Percentiles rank a stretch among this genome's conserved stretches.
phyloP scores from a whole-genome alignment of 2,888 invertebrate genomes.

The Idaea aversata region DNA sequence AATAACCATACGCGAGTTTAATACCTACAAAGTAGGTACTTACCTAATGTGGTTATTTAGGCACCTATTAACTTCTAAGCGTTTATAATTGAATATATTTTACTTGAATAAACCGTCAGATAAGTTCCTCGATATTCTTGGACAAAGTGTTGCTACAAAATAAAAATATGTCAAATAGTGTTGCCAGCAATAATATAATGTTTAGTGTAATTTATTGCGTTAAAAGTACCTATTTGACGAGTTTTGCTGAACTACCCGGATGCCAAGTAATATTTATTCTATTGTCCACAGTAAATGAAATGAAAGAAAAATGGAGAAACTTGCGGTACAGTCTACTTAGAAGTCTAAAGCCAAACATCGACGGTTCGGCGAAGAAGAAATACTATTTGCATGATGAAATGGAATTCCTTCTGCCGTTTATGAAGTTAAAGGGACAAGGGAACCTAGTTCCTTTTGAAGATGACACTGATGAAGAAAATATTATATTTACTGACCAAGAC shows the following conservation, averaged over 20 bases:
- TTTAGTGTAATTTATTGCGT: neutral
- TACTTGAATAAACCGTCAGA: neutral
- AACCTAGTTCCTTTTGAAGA: slow-evolving; percentile 27
- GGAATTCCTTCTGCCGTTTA: slow-evolving; percentile 46
- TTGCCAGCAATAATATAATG: neutral
- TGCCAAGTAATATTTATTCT: too few species aligned
- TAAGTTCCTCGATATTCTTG: neutral
- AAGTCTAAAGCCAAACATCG: slow-evolving; percentile 41
- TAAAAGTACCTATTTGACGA: too few species aligned
- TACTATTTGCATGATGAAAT: slow-evolving; percentile 49
- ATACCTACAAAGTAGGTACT: neutral
- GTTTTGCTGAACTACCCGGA: too few species aligned
- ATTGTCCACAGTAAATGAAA: slow-evolving; percentile 38
- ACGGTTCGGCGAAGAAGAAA: slow-evolving; percentile 42
- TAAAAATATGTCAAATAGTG: neutral
- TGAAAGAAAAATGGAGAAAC: slow-evolving; percentile 53
- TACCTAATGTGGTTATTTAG: too few species aligned
- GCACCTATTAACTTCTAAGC: neutral
- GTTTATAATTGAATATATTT: neutral
- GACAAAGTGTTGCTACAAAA: too few species aligned
- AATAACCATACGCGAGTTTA: too few species aligned
- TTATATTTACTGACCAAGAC: slow-evolving; percentile 19
- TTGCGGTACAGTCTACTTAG: slow-evolving; percentile 47
- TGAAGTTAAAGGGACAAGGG: slow-evolving; percentile 26
- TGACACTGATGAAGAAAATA: slow-evolving; percentile 37